Evolutionary conservation across 2,888 invertebrate species (phyloP).

Genomic region (Tyria jacobaeae): DNA sequence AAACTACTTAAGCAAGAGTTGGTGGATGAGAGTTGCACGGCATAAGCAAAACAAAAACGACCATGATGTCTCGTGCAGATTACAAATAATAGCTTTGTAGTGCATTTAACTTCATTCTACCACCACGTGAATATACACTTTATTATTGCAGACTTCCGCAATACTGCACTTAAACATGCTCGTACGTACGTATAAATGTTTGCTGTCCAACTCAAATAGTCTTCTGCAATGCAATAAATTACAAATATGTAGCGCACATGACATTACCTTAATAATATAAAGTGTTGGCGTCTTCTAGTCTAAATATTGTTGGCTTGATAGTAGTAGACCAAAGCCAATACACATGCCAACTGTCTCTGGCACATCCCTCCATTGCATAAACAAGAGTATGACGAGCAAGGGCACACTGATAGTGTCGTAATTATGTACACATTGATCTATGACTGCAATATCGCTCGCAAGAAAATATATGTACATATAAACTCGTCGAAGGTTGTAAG

Average conservation of each 20-base stretch:
- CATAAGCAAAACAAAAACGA: background rate
- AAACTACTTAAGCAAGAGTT: background rate
- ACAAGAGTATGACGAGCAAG: slow-evolving; percentile 65
- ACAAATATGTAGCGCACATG: slow-evolving; percentile 45
- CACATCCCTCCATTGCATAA: slow-evolving; percentile 72
- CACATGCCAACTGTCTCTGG: slow-evolving; percentile 75
- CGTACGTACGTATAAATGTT: too few species aligned
- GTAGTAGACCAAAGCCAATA: slow-evolving; percentile 64
- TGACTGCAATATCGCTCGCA: slow-evolving; percentile 35
- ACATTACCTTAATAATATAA: slow-evolving; percentile 51
- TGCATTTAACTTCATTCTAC: too few species aligned
- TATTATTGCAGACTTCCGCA: too few species aligned
- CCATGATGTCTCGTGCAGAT: too few species aligned
- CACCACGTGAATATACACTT: too few species aligned
- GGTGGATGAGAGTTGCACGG: background rate
- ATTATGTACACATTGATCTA: slow-evolving; percentile 50
- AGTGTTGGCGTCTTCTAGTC: slow-evolving; percentile 76
- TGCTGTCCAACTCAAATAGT: slow-evolving; percentile 26
- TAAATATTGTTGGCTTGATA: slow-evolving; percentile 77
- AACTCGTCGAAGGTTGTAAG: background rate
- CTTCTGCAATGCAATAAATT: slow-evolving; percentile 38
- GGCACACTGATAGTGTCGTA: slow-evolving; percentile 62
- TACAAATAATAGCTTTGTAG: too few species aligned
- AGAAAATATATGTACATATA: slow-evolving; percentile 30
- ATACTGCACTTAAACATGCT: too few species aligned